Base-by-base conservation (phyloP, 2,113 vertebrate genomes). In the Ammodytes marinus region DNA sequence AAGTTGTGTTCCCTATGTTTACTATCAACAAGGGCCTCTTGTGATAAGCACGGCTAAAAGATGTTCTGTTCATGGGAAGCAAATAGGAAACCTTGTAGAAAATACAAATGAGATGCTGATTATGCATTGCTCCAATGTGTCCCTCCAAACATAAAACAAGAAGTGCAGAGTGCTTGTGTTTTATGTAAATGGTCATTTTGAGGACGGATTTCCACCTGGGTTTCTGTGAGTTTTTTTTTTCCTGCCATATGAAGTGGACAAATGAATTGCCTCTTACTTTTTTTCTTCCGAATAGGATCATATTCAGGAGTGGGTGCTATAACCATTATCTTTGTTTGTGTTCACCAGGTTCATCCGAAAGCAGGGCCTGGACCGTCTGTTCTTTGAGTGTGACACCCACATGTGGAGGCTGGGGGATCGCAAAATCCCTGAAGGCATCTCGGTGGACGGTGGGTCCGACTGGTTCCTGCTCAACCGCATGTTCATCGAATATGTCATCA, bases 341-440 rank as follows among this genome's bases (percentile, higher is more conserved):
- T 46, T 74, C 11, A 4, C 6, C 54, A 99, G 98, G 72, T 99
- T 99, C 79, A 99, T 99, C 89, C 95, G 98, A 35, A 99, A 99
- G 19, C 98, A 99, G 68, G 98, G 98, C 3, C 93, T 99, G 84
- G 98, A 99, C 59, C 94, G 98, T 46, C 96, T 99, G 2, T 99
- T 99, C 94, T 96, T 95, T 49, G 98, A 99, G 90, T 99, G 98
- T 0, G 98, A 99, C 6, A 98, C 97, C 0, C 98, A 99, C 94
- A 99, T 99, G 98, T 99, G 98, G 98, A 96, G 98, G 65, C 95
- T 99, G 39, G 98, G 98, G 0, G 98, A 99, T 90, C 94, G 98
- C 54, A 96, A 95, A 85, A 99, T 99, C 91, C 98, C 98, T 0
- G 98, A 99, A 53, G 97, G 98, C 85, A 96, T 99, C 6, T 90